Base-by-base conservation (phyloP, 2,113 vertebrate genomes). In the Mus spicilegus region DNA sequence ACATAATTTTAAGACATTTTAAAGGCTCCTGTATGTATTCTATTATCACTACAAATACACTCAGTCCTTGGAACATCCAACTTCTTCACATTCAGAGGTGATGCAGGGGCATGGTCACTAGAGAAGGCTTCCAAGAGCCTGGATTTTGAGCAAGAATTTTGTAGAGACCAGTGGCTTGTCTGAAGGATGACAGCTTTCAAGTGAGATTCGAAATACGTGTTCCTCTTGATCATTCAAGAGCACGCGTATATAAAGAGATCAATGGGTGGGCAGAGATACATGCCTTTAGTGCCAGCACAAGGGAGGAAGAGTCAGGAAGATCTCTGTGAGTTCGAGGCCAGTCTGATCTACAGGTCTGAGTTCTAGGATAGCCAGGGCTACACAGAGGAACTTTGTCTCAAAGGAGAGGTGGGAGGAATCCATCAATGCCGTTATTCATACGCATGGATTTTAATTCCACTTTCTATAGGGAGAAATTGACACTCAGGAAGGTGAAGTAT, bases 91-190 rank as follows among this genome's bases (percentile, higher is more conserved):
- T 87, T 96, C 17, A 86, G 81, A 94, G 56, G 4, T 28, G 54
- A 93, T 75, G 63, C 1, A 90, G 49, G 56, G 87, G n/a, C 61
- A 67, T 81, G 51, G 22, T 51, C n/a, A 67, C 91, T 90, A 26
- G 73, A 7, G 14, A 54, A 77, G 89, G 76, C 36, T 65, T 78
- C 0, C 82, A 78, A 84, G 87, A 51, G 95, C 73, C 93, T 96
- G 42, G 9, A 42, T 87, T 96, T 93, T 13, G 12, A 36, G 42
- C 17, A 84, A 63, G 80, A 42, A 17, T 63, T 84, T 42, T 63
- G 26, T 42, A 90, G 10, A 63, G 61, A 33, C 30, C 86, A 73
- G 3, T 73, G 61, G 46, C 16, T 93, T 73, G 17, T 5, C 58
- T 82, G 10, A 61, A 75, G 10, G 76, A 39, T 67, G 33, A 33